These are phyloP conservation scores for Buteo buteo DNA, from an alignment of 2,113 vertebrate species.

Conservation along the genomic window DNA sequence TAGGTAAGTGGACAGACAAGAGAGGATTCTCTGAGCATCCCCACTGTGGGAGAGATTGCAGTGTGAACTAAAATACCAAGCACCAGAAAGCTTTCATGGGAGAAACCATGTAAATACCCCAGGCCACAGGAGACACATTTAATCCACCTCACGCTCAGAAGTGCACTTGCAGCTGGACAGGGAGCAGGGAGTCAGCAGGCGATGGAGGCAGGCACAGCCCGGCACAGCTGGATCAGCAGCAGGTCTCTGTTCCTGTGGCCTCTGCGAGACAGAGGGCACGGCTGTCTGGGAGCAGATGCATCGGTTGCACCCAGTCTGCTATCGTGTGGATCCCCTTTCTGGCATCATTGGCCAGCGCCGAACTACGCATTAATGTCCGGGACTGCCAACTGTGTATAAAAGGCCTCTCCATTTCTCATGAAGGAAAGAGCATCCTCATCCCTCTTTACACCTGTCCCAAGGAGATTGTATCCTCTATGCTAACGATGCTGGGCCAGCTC, in stretches of 20 bases:
- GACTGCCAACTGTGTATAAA: not conserved
- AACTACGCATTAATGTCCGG: not conserved
- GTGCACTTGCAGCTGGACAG: not conserved
- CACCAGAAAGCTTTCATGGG: not conserved
- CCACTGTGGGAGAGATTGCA: not conserved
- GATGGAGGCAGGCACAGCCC: not conserved
- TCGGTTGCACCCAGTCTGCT: not conserved
- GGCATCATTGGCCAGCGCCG: not conserved
- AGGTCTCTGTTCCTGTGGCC: not conserved
- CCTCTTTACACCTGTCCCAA: not conserved
- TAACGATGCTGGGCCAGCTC: not conserved
- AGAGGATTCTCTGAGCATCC: not conserved
- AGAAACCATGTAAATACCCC: not conserved
- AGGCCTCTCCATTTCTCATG: not conserved
- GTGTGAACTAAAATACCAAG: not conserved
- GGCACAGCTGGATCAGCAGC: fast-evolving
- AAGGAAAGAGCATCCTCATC: not conserved
- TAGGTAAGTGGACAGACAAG: not conserved
- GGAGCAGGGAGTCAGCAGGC: not conserved
- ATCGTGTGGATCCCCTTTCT: not conserved
- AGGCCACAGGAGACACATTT: not conserved
- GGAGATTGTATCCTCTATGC: not conserved
- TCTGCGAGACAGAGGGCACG: not conserved
- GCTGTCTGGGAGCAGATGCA: not conserved
- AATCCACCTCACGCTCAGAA: not conserved